Evolutionary conservation across 2,113 vertebrate species (phyloP).

Genomic region (Chinchilla lanigera): DNA sequence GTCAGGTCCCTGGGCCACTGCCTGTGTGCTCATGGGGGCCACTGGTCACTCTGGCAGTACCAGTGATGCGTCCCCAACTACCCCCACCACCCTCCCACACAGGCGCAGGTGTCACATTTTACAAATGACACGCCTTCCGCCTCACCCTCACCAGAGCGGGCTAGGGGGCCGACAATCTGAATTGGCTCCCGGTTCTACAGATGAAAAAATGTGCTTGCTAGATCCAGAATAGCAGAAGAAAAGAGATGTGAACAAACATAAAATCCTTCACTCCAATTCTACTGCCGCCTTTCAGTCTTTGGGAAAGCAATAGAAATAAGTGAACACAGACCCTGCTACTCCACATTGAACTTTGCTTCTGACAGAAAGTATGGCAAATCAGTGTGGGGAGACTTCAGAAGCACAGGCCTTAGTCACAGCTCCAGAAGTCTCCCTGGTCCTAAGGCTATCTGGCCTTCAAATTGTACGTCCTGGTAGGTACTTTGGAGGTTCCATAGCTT

Average conservation of each 20-base stretch:
- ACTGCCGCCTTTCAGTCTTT: background rate
- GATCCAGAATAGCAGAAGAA: background rate
- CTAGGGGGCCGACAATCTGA: background rate
- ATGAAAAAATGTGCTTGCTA: background rate
- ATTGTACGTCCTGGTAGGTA: accelerated
- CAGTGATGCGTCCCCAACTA: accelerated
- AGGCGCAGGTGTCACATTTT: background rate
- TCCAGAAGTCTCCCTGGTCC: accelerated
- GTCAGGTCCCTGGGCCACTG: accelerated
- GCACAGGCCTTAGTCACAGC: background rate
- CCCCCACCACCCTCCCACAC: background rate
- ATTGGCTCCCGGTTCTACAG: background rate
- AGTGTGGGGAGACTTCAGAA: background rate
- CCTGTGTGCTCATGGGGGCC: background rate
- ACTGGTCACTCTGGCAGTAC: no score
- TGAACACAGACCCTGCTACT: background rate
- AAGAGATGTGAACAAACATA: background rate
- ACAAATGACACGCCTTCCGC: background rate
- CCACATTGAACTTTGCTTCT: background rate
- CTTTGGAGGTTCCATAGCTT: background rate
- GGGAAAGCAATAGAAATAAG: background rate
- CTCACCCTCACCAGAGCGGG: background rate
- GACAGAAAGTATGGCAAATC: background rate
- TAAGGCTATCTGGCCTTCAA: background rate
- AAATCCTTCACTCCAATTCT: background rate